phyloP scores from a whole-genome alignment of 2,888 invertebrate species.

The Lasioglossum figueresi region DNA sequence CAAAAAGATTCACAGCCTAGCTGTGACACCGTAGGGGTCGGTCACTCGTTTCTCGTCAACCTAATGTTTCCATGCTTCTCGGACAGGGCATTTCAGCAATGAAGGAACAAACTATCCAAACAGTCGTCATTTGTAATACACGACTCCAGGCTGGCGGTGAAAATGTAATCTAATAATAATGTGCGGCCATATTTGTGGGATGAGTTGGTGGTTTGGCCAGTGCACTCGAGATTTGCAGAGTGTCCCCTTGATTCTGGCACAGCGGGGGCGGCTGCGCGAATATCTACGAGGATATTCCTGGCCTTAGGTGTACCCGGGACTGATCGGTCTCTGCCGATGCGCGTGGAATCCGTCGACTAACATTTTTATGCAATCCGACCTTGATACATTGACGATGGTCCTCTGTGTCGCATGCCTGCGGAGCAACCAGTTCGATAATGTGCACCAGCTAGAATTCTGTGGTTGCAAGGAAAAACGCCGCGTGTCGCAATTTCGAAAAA shows the following conservation, averaged over 20 bases:
- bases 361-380: conserved; percentile 67
- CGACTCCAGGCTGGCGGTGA: conserved; percentile 57
- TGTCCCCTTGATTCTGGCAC: conserved; percentile 68
- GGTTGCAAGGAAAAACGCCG: too few relatives aligned
- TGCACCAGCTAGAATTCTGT: background rate
- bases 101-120: conserved; percentile 13
- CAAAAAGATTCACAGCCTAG: background rate
- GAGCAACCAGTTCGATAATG: background rate
- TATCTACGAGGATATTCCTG: conserved; percentile 70
- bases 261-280: conserved; percentile 61
- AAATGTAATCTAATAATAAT: conserved; percentile 78
- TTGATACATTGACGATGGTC: conserved; percentile 45
- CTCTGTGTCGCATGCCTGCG: background rate
- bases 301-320: conserved; percentile 71
- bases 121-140: conserved; percentile 20
- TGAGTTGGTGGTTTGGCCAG: conserved; percentile 70
- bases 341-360: conserved; percentile 38
- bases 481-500: too few relatives aligned
- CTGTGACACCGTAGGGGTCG: background rate
- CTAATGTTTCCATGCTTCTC: background rate
- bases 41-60: background rate
- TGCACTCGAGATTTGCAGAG: conserved; percentile 71
- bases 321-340: conserved; percentile 55
- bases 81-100: conserved; percentile 3
- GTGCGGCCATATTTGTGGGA: conserved; percentile 74